Conservation (phyloP, 2,888 invertebrate genomes). For the Embidobia sp. region DNA sequence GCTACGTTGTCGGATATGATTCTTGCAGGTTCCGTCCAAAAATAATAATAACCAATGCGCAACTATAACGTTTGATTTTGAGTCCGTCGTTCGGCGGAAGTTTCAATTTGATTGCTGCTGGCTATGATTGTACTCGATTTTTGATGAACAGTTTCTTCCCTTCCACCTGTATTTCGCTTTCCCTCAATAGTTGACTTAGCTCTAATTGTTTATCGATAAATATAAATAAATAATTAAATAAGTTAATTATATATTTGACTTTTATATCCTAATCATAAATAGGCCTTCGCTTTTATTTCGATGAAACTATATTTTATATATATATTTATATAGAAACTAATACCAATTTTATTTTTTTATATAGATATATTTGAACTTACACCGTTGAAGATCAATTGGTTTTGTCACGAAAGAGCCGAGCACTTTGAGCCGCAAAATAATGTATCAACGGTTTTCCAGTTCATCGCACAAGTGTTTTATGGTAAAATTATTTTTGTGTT, state of each 20-base stretch:
- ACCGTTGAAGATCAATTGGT: conserved; percentile 17
- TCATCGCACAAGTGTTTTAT: background rate
- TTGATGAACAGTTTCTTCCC: background rate
- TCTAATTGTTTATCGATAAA: conserved; percentile 11
- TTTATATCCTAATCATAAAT: conserved; percentile 14
- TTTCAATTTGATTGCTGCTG: conserved; percentile 22
- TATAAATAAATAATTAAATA: conserved; percentile 49
- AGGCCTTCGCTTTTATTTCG: conserved; percentile 32
- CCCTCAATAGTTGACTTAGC: conserved; percentile 3
- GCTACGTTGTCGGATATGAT: conserved; percentile 77
- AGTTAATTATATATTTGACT: background rate
- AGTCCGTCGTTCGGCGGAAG: conserved; percentile 21
- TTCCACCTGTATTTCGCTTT: background rate
- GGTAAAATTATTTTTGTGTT: conserved; percentile 14
- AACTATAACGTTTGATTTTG: conserved; percentile 18
- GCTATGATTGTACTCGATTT: conserved; percentile 11
- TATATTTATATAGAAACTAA: conserved; percentile 8
- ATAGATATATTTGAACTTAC: background rate
- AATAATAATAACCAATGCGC: conserved; percentile 34
- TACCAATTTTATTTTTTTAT: conserved; percentile 1
- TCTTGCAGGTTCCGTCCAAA: conserved; percentile 60
- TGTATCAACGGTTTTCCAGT: background rate
- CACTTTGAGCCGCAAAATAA: conserved; percentile 31
- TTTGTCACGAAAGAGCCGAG: conserved; percentile 17
- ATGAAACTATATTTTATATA: background rate